phyloP scores from a whole-genome alignment of 1,140 invertebrate species.

The Drepana arcuata region DNA sequence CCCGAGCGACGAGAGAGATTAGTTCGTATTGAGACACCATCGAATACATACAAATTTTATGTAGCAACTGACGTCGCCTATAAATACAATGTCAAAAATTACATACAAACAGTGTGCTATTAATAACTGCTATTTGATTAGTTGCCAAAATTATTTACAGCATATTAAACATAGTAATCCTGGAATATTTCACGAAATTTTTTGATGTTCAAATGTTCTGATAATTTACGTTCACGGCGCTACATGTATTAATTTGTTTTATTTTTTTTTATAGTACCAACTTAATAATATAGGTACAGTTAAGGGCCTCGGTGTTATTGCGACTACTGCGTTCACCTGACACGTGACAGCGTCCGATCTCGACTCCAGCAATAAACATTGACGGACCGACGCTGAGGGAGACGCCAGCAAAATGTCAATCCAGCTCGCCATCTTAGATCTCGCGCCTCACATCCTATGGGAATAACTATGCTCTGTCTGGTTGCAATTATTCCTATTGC shows the following conservation, averaged over 20 bases:
- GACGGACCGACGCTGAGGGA: slow-evolving; percentile 39
- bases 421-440: slow-evolving; percentile 48
- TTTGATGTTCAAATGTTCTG: too few species aligned
- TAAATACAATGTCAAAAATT: slow-evolving; percentile 1
- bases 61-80: too few species aligned
- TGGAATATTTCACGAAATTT: too few species aligned
- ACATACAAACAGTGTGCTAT: too few species aligned
- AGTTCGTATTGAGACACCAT: slow-evolving; percentile 20
- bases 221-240: too few species aligned
- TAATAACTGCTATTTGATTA: too few species aligned
- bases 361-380: slow-evolving; percentile 47
- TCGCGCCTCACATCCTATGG: slow-evolving; percentile 20
- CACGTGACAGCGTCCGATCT: slow-evolving; percentile 16
- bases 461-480: slow-evolving; percentile 22
- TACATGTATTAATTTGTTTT: too few species aligned
- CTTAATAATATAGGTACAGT: too few species aligned
- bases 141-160: too few species aligned
- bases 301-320: slow-evolving; percentile 14
- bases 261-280: too few species aligned
- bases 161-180: too few species aligned
- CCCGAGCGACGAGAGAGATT: slow-evolving; percentile 39
- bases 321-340: slow-evolving; percentile 17
- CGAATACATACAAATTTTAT: slow-evolving; percentile 2
- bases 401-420: slow-evolving; percentile 56
- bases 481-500: too few species aligned